These are phyloP conservation scores for Heliconius hortense DNA, from an alignment of 2,888 invertebrate genomes.

Conservation along the genomic window DNA sequence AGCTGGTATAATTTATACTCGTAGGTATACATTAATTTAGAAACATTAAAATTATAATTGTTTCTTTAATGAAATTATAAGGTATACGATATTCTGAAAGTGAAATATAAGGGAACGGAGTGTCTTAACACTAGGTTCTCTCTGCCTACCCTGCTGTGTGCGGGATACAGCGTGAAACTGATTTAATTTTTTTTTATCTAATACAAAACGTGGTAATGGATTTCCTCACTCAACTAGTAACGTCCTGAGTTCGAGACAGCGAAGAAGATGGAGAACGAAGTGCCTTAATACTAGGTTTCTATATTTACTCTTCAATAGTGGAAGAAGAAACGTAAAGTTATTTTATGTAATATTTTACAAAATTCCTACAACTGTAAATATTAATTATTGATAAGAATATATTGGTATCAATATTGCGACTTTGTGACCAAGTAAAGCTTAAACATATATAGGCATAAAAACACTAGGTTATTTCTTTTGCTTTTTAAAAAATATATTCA, in stretches of 20 bases:
- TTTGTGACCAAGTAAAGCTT: background rate
- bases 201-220: too few species aligned
- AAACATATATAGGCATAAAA: background rate
- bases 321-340: background rate
- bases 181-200: too few species aligned
- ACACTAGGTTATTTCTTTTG: background rate
- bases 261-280: too few species aligned
- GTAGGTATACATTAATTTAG: background rate
- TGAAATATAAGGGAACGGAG: too few species aligned
- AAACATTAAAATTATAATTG: background rate
- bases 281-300: background rate
- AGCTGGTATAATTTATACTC: background rate
- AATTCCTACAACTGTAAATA: background rate
- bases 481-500: background rate
- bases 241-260: too few species aligned
- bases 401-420: background rate
- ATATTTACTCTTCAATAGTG: background rate
- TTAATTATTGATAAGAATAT: background rate
- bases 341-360: background rate
- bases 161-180: too few species aligned
- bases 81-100: background rate
- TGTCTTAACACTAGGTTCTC: too few species aligned
- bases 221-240: too few species aligned
- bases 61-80: background rate
- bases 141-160: too few species aligned